phyloP scores from a whole-genome alignment of 2,113 vertebrate genomes.

The Tichodroma muraria region DNA sequence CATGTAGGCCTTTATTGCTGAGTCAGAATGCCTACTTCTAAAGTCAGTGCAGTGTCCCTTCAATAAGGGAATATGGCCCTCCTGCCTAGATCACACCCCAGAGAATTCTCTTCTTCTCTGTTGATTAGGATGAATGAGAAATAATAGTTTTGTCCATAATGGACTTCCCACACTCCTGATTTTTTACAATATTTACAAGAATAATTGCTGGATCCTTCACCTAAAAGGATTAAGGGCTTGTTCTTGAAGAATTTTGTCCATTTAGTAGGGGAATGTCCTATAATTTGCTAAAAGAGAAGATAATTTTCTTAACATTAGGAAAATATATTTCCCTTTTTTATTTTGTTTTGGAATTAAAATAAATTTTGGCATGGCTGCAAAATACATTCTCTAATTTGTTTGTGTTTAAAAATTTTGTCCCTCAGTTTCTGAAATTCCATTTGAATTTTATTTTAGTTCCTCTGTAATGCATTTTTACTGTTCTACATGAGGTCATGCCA shows the following conservation, averaged over 20 bases:
- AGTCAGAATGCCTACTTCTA: background rate
- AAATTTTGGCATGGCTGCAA: background rate
- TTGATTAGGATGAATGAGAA: background rate
- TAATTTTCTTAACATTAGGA: background rate
- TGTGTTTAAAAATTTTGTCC: background rate
- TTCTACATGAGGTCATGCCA: background rate
- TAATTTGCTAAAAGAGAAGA: background rate
- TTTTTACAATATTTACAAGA: background rate
- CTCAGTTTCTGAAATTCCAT: background rate
- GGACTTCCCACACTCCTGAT: background rate
- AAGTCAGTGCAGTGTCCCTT: background rate
- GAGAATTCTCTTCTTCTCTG: background rate
- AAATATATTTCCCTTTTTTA: background rate
- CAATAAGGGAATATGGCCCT: fast-evolving
- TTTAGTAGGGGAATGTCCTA: background rate
- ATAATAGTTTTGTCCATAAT: background rate
- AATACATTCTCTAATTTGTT: background rate
- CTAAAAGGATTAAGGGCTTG: background rate
- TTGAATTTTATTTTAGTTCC: background rate
- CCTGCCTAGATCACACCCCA: background rate
- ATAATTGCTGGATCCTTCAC: background rate
- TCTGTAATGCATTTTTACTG: background rate
- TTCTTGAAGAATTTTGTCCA: background rate
- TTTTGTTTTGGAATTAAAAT: background rate
- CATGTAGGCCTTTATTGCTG: background rate